Base-by-base conservation (phyloP, 2,888 invertebrate genomes). In the Lordiphosa andalusiaca region DNA sequence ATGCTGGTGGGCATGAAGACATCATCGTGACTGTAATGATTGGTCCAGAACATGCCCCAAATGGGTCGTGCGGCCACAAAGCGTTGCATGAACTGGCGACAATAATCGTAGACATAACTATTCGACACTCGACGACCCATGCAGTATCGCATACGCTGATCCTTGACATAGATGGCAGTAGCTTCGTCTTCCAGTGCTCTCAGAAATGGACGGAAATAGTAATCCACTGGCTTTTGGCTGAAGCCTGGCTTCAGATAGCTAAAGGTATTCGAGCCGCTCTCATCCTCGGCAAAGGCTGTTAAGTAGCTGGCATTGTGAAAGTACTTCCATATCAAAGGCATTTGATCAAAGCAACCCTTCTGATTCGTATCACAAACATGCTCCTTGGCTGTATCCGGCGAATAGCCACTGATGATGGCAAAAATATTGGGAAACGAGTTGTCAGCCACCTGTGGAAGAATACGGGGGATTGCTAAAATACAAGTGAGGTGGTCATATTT, bases 371-470 rank as follows among this genome's bases (percentile, higher is more conserved):
- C 87, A 59, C 91, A 91, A 37, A 90, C 78, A 1, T 64, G 40
- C 3, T 84, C 71, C 53, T 91, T 90, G n/a, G 92, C 88, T 19
- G 90, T 68, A 2, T 86, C 73, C 12, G 88, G 85, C 41, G 88
- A 91, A 65, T 92, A 90, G 0, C 96, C 96, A 0, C 94, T 93
- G 3, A 95, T 90, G 49, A 94, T 91, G 0, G 96, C 95, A 91
- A 96, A 93, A 52, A 97, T 88, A 88, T 97, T 97, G 0, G 96
- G 95, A 86, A 94, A 95, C 0, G 96, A 96, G 78, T 97, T 96
- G 76, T 96, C 96, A 0, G 92, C 95, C 57, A 95, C 91, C 91
- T 95, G 81, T 30, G 3, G 10, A 30, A 10, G 4, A 4, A 10
- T n/a, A n/a, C n/a, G 30, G 3, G 1, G 3, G 3, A 10, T 9